These are phyloP conservation scores for Polydrusus cervinus DNA, from an alignment of 2,888 invertebrate species.

Conservation along the genomic window DNA sequence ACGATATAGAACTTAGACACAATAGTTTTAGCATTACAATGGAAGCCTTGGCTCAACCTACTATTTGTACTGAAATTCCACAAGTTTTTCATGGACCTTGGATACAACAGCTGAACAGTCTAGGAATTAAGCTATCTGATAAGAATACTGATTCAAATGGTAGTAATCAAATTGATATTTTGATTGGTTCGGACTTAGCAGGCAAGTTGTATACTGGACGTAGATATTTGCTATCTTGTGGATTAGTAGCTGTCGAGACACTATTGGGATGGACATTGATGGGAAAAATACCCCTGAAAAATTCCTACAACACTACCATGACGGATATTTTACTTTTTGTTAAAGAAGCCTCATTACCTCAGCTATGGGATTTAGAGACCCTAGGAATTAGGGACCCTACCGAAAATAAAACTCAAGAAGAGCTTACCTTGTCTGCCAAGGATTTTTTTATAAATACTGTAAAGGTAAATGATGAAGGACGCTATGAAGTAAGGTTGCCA, in stretches of 20 bases:
- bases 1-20: constrained; percentile 19
- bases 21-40: constrained; percentile 14
- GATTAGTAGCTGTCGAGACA: constrained; percentile 46
- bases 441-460: constrained; percentile 49
- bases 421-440: constrained; percentile 32
- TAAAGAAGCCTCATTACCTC: constrained; percentile 27
- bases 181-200: constrained; percentile 42
- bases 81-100: constrained; percentile 30
- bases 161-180: constrained; percentile 27
- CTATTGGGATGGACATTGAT: constrained; percentile 45
- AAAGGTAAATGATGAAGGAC: constrained; percentile 35
- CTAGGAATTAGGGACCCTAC: constrained; percentile 63
- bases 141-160: background rate
- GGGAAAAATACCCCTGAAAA: constrained; percentile 26
- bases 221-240: constrained; percentile 38
- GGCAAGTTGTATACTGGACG: constrained; percentile 47
- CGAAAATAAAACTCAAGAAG: constrained; percentile 48
- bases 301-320: background rate
- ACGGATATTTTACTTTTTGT: constrained; percentile 31
- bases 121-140: constrained; percentile 28
- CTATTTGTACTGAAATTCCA: constrained; percentile 36
- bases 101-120: constrained; percentile 31
- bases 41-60: constrained; percentile 39
- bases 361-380: constrained; percentile 63
- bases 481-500: constrained; percentile 54